Percentiles rank a stretch among this genome's conserved stretches.
phyloP scores from a whole-genome alignment of 2,888 invertebrate species.

The Aphidius colemani region DNA sequence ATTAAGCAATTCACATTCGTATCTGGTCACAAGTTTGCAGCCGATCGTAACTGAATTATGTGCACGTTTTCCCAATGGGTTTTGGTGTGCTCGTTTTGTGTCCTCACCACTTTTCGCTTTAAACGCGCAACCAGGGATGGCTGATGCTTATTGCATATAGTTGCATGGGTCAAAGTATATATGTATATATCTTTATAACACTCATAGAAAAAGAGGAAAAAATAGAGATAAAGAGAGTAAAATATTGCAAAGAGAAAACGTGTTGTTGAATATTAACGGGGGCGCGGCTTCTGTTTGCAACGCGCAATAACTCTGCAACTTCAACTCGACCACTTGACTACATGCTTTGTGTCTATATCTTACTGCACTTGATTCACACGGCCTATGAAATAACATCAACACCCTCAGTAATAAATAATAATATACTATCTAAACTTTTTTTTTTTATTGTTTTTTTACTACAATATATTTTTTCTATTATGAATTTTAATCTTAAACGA shows the following conservation, averaged over 20 bases:
- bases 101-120: no score
- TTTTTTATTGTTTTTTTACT: no score
- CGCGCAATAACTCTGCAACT: conserved; percentile 20
- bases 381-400: conserved; percentile 2
- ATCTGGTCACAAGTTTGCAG: conserved; percentile 44
- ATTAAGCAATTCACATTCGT: conserved; percentile 44
- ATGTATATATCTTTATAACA: background rate
- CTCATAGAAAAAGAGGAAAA: background rate
- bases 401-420: background rate
- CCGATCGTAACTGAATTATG: conserved; percentile 51
- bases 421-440: no score
- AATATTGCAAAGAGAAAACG: background rate
- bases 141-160: no score
- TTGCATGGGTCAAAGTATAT: background rate
- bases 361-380: conserved; percentile 19
- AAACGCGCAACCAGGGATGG: no score
- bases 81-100: conserved; percentile 19
- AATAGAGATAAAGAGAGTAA: conserved; percentile 10
- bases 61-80: conserved; percentile 40
- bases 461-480: no score
- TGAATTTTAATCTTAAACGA: no score
- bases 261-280: conserved; percentile 23
- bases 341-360: conserved; percentile 11
- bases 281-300: conserved; percentile 15
- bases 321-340: background rate